Percentiles rank a stretch among this genome's conserved stretches.
phyloP scores from a whole-genome alignment of 2,797 vertebrate genomes.

The Sebastes itinus region DNA sequence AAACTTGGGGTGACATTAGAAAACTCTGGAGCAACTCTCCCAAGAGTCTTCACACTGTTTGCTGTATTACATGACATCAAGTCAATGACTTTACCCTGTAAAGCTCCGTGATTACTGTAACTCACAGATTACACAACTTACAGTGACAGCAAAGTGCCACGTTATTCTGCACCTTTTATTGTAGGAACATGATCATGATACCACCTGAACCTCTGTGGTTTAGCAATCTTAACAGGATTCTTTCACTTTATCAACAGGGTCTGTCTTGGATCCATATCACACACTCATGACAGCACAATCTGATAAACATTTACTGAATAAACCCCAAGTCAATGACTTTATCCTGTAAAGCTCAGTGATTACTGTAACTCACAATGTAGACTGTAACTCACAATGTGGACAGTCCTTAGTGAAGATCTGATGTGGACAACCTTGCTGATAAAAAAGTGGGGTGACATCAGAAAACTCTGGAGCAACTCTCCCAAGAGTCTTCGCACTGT shows the following conservation, averaged over 20 bases:
- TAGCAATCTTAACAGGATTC: too few relatives aligned
- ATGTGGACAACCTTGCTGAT: conserved; percentile 1
- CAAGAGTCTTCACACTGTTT: not conserved
- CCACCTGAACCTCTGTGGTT: not conserved
- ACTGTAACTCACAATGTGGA: not conserved
- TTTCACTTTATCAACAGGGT: not conserved
- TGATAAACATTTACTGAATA: conserved; percentile 13
- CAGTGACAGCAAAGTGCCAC: not conserved
- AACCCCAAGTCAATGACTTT: not conserved
- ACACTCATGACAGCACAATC: not conserved
- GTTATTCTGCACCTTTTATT: not conserved
- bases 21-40: not conserved
- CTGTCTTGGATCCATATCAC: conserved; percentile 13
- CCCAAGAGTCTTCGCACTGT: not conserved
- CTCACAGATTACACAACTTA: too few relatives aligned
- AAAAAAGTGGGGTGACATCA: conserved; percentile 7
- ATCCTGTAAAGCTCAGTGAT: not conserved
- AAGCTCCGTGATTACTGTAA: not conserved
- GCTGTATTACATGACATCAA: rapidly evolving
- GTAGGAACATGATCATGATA: not conserved
- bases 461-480: not conserved
- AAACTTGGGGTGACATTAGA: conserved; percentile 16
- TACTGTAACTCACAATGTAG: not conserved
- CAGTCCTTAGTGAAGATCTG: not conserved
- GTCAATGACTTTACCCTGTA: not conserved